Evolutionary conservation across 2,888 invertebrate genomes (phyloP), one percentile per base, ranked within the genome.

Genomic region (Trimorus sp.): DNA sequence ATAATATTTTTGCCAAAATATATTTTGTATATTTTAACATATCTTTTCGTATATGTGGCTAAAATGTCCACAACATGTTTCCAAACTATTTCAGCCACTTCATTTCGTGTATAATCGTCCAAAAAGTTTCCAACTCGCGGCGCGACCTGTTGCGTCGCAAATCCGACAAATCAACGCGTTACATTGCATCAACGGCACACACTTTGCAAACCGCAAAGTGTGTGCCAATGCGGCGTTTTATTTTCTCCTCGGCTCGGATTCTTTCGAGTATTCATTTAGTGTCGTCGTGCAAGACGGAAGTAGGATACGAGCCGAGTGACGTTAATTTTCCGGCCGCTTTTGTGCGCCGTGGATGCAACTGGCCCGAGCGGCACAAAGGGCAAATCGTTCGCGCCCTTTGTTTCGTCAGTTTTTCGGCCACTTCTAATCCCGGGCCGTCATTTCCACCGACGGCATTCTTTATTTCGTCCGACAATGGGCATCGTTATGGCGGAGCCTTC

Each of bases 401-500:
- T 76, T 69, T 68, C 68, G 68, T 37, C 16, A 40, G 12, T 45
- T 73, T n/a, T 48, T 49, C 74, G 36, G 59, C 36, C 37, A 6
- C 48, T 49, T 56, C 40, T 66, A 66, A 66, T 66, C 59, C 48
- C 56, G 15, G 15, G 62, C 42, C 38, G 11, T n/a, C 12, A 16
- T 59, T 53, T 66, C 60, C 68, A 75, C n/a, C 65, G 16, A 59
- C 58, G 51, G 66, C 49, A 74, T 74, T 74, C 66, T 36, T 66
- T 59, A 51, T 51, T 66, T 66, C 36, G 62, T 45, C 37, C 62
- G 36, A 42, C 14, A 54, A 62, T 45, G 9, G 62, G 62, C 42
- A 70, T 60, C 60, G 42, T 70, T 70, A 53, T 60, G 60, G 45
- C 58, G 15, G n/a, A n/a, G 51, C 40, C 40, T 40, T 9, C 53